Evolutionary conservation across 2,113 vertebrate species (phyloP), one percentile per base, ranked within the genome.

Genomic region (Ancistrus triradiatus): DNA sequence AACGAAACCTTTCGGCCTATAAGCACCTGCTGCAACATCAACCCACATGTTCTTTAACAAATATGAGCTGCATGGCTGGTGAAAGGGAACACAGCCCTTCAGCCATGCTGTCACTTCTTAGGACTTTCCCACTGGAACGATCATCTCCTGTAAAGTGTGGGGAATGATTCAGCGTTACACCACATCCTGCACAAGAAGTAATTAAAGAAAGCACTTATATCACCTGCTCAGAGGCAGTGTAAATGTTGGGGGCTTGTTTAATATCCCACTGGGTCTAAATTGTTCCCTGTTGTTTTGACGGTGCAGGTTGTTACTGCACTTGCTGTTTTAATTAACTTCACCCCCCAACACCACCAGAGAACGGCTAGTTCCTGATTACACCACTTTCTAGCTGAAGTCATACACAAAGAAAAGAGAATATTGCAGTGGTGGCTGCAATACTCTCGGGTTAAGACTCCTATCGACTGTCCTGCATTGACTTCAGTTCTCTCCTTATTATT

Each of bases 301-400:
- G 78, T 81, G 83, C 82, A 78, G 80, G 82, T 61, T 87, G 81
- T 72, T 81, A 82, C 59, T 52, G 63, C 68, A 70, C 79, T 84
- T 80, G 78, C 81, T 76, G 82, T 85, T 85, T 86, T 87, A 89
- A 88, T 88, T 85, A 88, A 87, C 81, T 87, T 73, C 75, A 78
- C 72, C 55, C n/a, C 60, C 60, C 77, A 66, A 47, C 11, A 21
- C 17, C 17, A 56, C 48, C 53, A 60, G 49, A 63, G 31, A 59
- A 59, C 47, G 40, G 19, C 55, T 56, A 58, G 55, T 18, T 59
- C 51, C 43, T 68, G 55, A 68, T 68, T 55, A 27, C 49, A 47
- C 25, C 7, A 55, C 64, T 52, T 42, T 65, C 47, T n/a, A 15
- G 62, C 27, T 51, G 27, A 35, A 43, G 43, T 38, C 59, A 69